Evolutionary conservation across 2,797 vertebrate species (phyloP).

Genomic region (Notolepis coatsorum): DNA sequence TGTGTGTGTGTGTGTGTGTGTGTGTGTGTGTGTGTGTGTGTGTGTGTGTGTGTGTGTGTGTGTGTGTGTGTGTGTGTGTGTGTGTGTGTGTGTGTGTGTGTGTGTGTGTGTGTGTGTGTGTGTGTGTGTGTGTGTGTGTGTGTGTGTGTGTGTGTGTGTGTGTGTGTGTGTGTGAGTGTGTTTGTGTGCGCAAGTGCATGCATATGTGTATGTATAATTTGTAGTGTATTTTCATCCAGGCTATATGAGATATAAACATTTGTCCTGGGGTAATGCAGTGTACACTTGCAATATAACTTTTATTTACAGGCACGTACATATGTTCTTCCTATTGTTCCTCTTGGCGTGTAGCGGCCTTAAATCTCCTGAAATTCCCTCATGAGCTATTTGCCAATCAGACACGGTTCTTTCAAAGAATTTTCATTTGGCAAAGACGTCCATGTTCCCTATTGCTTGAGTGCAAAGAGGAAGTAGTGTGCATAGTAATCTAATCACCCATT

Average conservation of each 20-base stretch:
- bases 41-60: no score
- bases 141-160: neutral
- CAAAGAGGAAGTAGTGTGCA: constrained; percentile 11
- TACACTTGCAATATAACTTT: constrained; percentile 25
- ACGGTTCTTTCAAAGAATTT: constrained; percentile 36
- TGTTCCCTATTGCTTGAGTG: constrained; percentile 9
- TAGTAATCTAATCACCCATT: constrained; percentile 5
- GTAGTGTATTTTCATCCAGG: constrained; percentile 55
- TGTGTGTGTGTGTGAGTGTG: neutral
- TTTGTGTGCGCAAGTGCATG: neutral
- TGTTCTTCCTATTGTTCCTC: constrained; percentile 32
- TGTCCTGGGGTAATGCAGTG: constrained; percentile 41
- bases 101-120: no score
- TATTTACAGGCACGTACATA: constrained; percentile 40
- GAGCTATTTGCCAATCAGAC: constrained; percentile 30
- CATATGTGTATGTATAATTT: constrained; percentile 44
- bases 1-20: no score
- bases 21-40: no score
- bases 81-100: no score
- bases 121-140: neutral
- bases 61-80: no score
- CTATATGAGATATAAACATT: constrained; percentile 64
- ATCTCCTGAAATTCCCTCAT: constrained; percentile 34
- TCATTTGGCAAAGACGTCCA: constrained; percentile 23
- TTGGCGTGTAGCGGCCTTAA: constrained; percentile 9